Base-by-base conservation (phyloP, 2,113 vertebrate genomes). In the Bufo bufo region DNA sequence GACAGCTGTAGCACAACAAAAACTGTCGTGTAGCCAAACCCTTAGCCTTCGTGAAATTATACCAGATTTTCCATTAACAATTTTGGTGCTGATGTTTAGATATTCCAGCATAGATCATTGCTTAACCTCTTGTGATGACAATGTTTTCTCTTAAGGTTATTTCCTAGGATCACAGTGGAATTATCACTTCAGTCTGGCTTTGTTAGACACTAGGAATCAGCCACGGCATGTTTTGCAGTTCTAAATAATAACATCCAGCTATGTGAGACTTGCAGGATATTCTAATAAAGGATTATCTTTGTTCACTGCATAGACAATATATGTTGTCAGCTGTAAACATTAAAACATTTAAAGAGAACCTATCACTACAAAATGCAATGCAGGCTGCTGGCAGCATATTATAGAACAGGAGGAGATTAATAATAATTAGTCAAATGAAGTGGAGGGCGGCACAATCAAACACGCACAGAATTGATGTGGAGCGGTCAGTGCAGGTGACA, bases 231-330 rank as follows among this genome's bases (percentile, higher is more conserved):
- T 49, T 66, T 83, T 63, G 43, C 72, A 50, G 9, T 61, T 59
- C 84, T 63, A 16, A 49, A 85, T 85, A 77, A 77, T 75, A 43
- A 63, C 84, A 61, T 74, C 49, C 58, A 85, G 17, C 72, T 85
- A 77, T 77, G 56, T 58, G 9, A 77, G 71, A 19, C 43, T 4
- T 77, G 33, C 20, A 65, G 77, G 58, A n/a, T 19, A 77, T 50
- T 77, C 72, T 85, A 85, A 85, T 63, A 5, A 77, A 63, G 84
- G 84, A 85, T 77, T 85, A 85, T 77, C 58, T 65, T 43, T 14
- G 2, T 63, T 77, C 13, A 77, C 3, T 77, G 54, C 71, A 85
- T 61, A 85, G 74, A 74, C 47, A 75, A 49, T 49, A 63, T 23
- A 61, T 84, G 10, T 85, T 58, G 23, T n/a, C 50, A 58, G 47